Evolutionary conservation across 2,113 vertebrate species (phyloP).

Genomic region (Clarias gariepinus): DNA sequence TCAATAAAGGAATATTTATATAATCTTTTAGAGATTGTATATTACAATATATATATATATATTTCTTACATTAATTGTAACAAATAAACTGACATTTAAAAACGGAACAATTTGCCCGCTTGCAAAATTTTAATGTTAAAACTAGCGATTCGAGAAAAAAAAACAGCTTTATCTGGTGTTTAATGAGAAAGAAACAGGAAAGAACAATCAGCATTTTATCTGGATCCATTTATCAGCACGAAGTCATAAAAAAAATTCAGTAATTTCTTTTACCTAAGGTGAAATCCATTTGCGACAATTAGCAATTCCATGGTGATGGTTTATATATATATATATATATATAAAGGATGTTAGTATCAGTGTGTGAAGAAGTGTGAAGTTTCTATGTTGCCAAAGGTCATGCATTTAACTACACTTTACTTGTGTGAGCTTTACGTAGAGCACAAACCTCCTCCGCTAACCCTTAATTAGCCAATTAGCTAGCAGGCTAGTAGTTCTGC

Average conservation of each 20-base stretch:
- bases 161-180: not conserved
- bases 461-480: not conserved
- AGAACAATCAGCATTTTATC: not conserved
- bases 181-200: not conserved
- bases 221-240: not conserved
- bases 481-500: not conserved
- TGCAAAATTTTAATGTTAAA: not conserved
- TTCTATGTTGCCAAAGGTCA: not conserved
- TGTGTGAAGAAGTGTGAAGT: not conserved
- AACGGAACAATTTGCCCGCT: not conserved
- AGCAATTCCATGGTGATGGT: not conserved
- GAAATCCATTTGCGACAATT: no score
- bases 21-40: not conserved
- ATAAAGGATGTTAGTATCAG: not conserved
- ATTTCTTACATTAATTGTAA: not conserved
- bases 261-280: not conserved
- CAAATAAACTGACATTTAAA: not conserved
- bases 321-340: no score
- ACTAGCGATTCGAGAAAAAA: not conserved
- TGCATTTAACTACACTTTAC: not conserved
- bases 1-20: not conserved
- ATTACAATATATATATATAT: not conserved
- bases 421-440: not conserved
- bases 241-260: not conserved
- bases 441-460: not conserved